Evolutionary conservation across 2,888 invertebrate genomes (phyloP).

Genomic region (Cryptus viduatorius): DNA sequence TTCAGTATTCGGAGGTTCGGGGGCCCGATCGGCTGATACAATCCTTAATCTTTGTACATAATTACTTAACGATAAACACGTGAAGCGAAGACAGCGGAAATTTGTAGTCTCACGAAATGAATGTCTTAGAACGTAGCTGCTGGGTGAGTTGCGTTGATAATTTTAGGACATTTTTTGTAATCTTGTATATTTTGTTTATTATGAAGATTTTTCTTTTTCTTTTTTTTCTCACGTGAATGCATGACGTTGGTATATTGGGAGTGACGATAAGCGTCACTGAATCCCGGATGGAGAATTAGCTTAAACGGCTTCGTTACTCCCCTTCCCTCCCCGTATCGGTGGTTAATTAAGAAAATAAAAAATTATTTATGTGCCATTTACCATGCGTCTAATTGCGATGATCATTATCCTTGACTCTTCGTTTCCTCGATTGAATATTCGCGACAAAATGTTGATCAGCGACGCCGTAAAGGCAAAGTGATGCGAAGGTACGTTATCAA

Average conservation of each 20-base stretch:
- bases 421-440: slow-evolving; percentile 14
- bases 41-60: slow-evolving; percentile 41
- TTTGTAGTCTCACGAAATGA: slow-evolving; percentile 30
- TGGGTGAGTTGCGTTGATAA: slow-evolving; percentile 66
- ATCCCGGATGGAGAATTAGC: slow-evolving; percentile 36
- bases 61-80: slow-evolving; percentile 32
- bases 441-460: not conserved
- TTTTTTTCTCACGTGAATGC: slow-evolving; percentile 72
- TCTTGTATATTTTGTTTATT: slow-evolving; percentile 59
- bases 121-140: slow-evolving; percentile 57
- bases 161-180: slow-evolving; percentile 45
- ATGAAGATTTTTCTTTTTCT: slow-evolving; percentile 65
- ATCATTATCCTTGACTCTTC: slow-evolving; percentile 70
- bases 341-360: slow-evolving; percentile 71
- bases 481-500: not conserved
- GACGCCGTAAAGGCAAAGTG: not conserved
- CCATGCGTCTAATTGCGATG: slow-evolving; percentile 76
- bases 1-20: slow-evolving; percentile 49
- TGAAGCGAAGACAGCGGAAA: not conserved
- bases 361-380: slow-evolving; percentile 84
- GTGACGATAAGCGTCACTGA: slow-evolving; percentile 56
- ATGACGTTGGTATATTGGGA: slow-evolving; percentile 61
- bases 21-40: slow-evolving; percentile 2
- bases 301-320: slow-evolving; percentile 40
- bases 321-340: slow-evolving; percentile 60